Base-by-base conservation (phyloP, 1,140 invertebrate genomes). In the Drosophila virilis region DNA sequence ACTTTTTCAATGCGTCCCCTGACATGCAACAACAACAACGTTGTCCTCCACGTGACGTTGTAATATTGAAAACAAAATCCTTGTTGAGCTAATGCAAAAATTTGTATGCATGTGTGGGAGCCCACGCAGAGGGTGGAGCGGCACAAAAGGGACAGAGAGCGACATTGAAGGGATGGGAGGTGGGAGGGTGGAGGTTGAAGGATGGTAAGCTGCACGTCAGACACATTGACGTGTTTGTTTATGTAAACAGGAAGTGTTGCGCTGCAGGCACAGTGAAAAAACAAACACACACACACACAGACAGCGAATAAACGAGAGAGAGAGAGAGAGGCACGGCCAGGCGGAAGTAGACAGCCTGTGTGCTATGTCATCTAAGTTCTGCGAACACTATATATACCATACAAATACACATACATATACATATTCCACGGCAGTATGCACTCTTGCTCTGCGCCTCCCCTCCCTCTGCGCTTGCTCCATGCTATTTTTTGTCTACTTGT, bases 171-270 rank as follows among this genome's bases (percentile, higher is more conserved):
- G 8, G 38, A 45, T 37, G 22, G n/a, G 7, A 35, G 32, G 9
- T 9, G 43, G 12, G 32, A n/a, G 13, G 0, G 35, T 28, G 12
- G 32, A n/a, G 13, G 0, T 28, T 28, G 10, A 9, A 8, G 8
- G 38, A 12, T 12, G 51, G 32, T 55, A 57, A 58, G 65, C 59
- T 66, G 65, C 73, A 68, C 40, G 58, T 73, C 80, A 77, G 80
- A 79, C 80, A 79, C 80, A 84, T 84, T 81, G 75, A 79, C 75
- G 83, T 88, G 78, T 79, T 81, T 83, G 83, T 79, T 88, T 86
- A 67, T 82, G 84, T 74, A 88, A 86, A 86, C 83, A 88, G 83
- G 83, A 86, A 86, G 83, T 83, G 83, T 79, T 86, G 76, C 77
- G 74, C 83, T 81, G 77, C 76, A 68, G 79, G 83, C 83, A 42